phyloP scores from a whole-genome alignment of 2,113 vertebrate species.

The Pterocles orientalis region DNA sequence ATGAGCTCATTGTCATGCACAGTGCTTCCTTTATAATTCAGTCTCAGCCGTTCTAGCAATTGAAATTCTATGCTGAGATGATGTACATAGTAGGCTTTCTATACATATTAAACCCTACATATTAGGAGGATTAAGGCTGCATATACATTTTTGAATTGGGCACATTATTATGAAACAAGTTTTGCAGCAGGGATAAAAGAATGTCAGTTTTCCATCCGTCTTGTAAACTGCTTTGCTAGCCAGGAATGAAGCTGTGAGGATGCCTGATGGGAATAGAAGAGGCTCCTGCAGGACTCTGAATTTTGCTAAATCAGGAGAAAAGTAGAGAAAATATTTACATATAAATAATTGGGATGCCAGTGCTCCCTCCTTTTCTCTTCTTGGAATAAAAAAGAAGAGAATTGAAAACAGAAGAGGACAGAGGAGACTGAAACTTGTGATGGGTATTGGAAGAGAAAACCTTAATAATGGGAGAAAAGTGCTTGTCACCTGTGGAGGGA shows the following conservation, averaged over 20 bases:
- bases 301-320: slow-evolving; percentile 47
- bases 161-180: slow-evolving; percentile 39
- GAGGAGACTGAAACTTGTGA: not conserved
- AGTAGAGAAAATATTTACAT: slow-evolving; percentile 45
- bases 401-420: not conserved
- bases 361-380: not conserved
- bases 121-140: slow-evolving; percentile 53
- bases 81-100: slow-evolving; percentile 29
- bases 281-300: not conserved
- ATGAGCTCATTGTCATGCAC: slow-evolving; percentile 60
- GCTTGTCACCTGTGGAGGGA: not conserved
- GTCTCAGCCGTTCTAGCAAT: slow-evolving; percentile 47
- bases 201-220: not conserved
- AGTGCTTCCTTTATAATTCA: slow-evolving; percentile 30
- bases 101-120: slow-evolving; percentile 52
- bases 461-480: slow-evolving; percentile 17
- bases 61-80: slow-evolving; percentile 47
- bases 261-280: slow-evolving; percentile 40
- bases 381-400: not conserved
- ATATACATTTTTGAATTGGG: slow-evolving; percentile 51
- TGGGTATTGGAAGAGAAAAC: not conserved
- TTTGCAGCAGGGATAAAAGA: slow-evolving; percentile 33
- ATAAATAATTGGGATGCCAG: slow-evolving; percentile 29
- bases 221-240: slow-evolving; percentile 37
- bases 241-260: not conserved